A percentile compares a stretch with the other conserved stretches of the same genome.
Evolutionary conservation across 1,140 invertebrate genomes (phyloP).

Genomic region (Drosophila jambulina): DNA sequence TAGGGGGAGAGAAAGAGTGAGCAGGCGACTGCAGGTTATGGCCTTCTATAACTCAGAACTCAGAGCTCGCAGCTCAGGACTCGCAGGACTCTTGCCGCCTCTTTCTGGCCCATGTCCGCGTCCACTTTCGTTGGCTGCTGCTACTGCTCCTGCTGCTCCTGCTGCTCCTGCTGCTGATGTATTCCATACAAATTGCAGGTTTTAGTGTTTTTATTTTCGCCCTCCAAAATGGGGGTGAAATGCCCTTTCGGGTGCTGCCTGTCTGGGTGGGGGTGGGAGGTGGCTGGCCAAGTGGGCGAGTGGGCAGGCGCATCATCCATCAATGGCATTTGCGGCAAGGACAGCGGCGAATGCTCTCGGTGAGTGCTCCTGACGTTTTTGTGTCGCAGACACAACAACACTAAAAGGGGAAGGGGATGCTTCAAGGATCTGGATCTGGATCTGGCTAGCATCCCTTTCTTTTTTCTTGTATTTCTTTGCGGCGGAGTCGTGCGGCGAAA

Average conservation of each 20-base stretch:
- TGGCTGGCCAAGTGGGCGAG: constrained; percentile 15
- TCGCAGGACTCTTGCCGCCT: constrained; percentile 55
- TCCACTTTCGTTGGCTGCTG: constrained; percentile 40
- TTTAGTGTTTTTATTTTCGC: constrained; percentile 77
- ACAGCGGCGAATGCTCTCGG: constrained; percentile 53
- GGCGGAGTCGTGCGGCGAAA: constrained; percentile 30
- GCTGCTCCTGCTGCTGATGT: constrained; percentile 59
- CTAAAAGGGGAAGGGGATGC: background rate
- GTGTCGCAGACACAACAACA: constrained; percentile 62
- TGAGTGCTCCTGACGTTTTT: constrained; percentile 74
- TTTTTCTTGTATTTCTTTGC: background rate
- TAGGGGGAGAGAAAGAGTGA: constrained; percentile 38
- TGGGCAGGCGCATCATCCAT: constrained; percentile 78
- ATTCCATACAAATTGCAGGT: constrained; percentile 83
- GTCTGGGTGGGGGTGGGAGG: background rate
- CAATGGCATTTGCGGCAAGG: constrained; percentile 79
- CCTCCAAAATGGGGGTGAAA: constrained; percentile 34
- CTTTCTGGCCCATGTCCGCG: constrained; percentile 57
- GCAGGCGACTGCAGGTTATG: constrained; percentile 75
- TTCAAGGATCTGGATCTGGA: constrained; percentile 22
- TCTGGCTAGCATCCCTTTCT: constrained; percentile 19
- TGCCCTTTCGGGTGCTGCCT: background rate
- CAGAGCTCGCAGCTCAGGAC: constrained; percentile 4
- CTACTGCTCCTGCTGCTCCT: constrained; percentile 14
- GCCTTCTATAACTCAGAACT: constrained; percentile 77